These are phyloP conservation scores for Eupithecia subfuscata DNA, from an alignment of 2,888 invertebrate genomes.

Conservation along the genomic window DNA sequence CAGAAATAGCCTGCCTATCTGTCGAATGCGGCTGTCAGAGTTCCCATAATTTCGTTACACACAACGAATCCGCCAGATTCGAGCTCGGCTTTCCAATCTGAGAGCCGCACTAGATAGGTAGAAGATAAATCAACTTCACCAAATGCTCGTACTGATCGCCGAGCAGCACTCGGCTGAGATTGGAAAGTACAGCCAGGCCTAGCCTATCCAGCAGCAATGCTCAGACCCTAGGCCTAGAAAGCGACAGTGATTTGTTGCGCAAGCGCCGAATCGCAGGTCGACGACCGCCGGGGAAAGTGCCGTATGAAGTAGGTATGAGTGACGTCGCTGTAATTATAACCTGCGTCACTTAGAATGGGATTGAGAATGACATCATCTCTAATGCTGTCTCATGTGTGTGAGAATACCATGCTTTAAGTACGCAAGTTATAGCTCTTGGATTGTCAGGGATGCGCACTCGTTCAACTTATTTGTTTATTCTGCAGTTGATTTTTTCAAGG, in stretches of 20 bases:
- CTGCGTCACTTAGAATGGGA: not conserved
- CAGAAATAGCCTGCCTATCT: not conserved
- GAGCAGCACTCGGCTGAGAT: conserved; percentile 8
- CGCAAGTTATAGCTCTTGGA: conserved; percentile 43
- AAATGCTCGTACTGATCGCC: not conserved
- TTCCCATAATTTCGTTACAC: not conserved
- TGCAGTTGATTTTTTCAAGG: too few species aligned
- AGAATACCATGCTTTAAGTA: not conserved
- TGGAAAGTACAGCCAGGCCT: conserved; percentile 30
- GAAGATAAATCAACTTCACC: not conserved
- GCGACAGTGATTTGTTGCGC: conserved; percentile 77
- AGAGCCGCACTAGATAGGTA: not conserved
- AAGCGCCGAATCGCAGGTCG: conserved; percentile 75
- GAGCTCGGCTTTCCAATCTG: not conserved
- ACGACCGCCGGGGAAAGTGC: conserved; percentile 74
- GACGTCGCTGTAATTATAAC: conserved; percentile 56
- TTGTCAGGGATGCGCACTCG: too few species aligned
- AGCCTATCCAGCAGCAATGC: conserved; percentile 21
- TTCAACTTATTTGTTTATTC: too few species aligned
- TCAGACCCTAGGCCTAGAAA: conserved; percentile 69
- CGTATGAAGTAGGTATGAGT: conserved; percentile 49
- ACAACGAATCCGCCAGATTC: not conserved
- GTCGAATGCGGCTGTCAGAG: not conserved
- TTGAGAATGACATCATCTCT: not conserved
- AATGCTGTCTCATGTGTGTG: too few species aligned